Conservation (phyloP, 2,888 invertebrate genomes). For the Tachystola acroxantha region DNA sequence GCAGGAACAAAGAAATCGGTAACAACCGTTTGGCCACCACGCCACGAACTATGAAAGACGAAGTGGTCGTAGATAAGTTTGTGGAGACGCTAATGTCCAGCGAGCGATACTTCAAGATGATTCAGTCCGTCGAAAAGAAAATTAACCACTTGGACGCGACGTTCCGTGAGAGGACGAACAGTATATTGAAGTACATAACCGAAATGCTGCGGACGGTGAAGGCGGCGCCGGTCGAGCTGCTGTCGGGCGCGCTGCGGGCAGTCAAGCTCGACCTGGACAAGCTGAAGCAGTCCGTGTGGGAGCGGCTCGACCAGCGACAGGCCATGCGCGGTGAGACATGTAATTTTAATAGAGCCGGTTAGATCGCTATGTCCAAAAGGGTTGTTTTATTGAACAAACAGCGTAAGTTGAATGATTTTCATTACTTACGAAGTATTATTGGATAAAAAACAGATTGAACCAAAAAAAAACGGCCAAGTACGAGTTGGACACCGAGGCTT, state of each 20-base stretch:
- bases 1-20: slow-evolving; percentile 1
- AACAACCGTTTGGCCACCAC: neutral
- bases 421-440: too few species aligned
- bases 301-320: slow-evolving; percentile 22
- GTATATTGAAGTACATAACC: slow-evolving; percentile 47
- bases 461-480: too few species aligned
- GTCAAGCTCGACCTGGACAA: slow-evolving; percentile 40
- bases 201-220: slow-evolving; percentile 44
- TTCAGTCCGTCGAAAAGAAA: slow-evolving; percentile 50
- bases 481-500: too few species aligned
- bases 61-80: slow-evolving; percentile 53
- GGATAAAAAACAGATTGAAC: too few species aligned
- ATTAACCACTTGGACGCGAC: slow-evolving; percentile 45
- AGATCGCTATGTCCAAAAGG: too few species aligned
- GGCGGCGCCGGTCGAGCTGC: slow-evolving; percentile 22
- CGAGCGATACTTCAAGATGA: slow-evolving; percentile 54
- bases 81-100: slow-evolving; percentile 56
- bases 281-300: slow-evolving; percentile 29
- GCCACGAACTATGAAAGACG: slow-evolving; percentile 22
- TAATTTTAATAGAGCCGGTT: too few species aligned
- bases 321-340: slow-evolving; percentile 39
- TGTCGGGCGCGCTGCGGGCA: slow-evolving; percentile 30
- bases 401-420: too few species aligned
- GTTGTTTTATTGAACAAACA: too few species aligned
- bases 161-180: slow-evolving; percentile 48